Evolutionary conservation across 2,797 vertebrate genomes (phyloP).

Genomic region (Lemur catta): DNA sequence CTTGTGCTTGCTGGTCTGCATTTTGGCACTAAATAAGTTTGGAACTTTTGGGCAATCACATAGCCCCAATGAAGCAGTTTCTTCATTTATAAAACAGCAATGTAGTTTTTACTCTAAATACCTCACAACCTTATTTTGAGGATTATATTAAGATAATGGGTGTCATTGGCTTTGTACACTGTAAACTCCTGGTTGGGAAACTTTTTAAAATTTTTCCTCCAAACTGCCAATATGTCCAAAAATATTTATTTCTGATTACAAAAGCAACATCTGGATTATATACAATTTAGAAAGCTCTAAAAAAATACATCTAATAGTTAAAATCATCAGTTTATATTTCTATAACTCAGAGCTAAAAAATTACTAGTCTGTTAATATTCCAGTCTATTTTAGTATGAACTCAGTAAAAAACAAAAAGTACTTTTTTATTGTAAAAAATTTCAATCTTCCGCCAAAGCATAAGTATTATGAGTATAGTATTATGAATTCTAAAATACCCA

Average conservation of each 20-base stretch:
- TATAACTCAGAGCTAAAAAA: background rate
- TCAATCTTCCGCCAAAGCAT: background rate
- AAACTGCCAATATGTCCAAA: background rate
- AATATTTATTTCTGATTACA: background rate
- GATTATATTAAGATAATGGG: background rate
- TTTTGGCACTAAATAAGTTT: background rate
- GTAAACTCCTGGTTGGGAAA: background rate
- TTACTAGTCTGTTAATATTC: background rate
- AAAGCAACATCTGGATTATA: background rate
- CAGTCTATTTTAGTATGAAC: background rate
- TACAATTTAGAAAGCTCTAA: background rate
- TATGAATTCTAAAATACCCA: background rate
- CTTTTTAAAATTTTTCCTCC: background rate
- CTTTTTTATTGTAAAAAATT: background rate
- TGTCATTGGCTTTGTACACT: background rate
- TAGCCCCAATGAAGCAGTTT: background rate
- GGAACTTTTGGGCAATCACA: background rate
- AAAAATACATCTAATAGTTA: background rate
- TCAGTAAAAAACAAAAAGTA: background rate
- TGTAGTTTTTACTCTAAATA: background rate
- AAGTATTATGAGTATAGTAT: background rate
- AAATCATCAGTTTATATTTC: background rate
- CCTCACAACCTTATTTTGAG: background rate
- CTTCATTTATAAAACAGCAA: background rate
- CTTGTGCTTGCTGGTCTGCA: background rate